Conservation (phyloP, 2,888 invertebrate genomes). For the Allophyes oxyacanthae region DNA sequence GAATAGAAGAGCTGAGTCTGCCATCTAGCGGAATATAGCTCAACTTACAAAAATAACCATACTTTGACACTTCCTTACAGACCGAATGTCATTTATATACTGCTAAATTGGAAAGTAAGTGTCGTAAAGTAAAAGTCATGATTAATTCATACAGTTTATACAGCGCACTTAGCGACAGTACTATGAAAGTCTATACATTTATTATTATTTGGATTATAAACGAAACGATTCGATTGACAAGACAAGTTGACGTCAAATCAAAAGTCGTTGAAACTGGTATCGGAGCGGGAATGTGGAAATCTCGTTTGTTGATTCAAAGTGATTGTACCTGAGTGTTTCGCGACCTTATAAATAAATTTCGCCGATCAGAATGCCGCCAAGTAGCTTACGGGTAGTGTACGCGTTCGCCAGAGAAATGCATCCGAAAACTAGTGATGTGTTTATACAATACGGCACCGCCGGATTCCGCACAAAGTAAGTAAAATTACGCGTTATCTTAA, state of each 20-base stretch:
- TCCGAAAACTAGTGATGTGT: constrained; percentile 91
- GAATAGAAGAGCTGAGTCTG: constrained; percentile 1
- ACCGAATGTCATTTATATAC: constrained; percentile 9
- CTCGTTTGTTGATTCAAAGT: constrained; percentile 85
- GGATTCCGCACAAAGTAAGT: constrained; percentile 95
- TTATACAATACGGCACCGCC: constrained; percentile 95
- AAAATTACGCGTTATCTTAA: constrained; percentile 58
- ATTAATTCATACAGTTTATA: constrained; percentile 1
- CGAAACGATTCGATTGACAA: constrained; percentile 60
- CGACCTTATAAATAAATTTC: constrained; percentile 84
- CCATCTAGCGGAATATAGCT: constrained; percentile 61
- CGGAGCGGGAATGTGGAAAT: constrained; percentile 85
- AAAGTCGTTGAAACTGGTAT: constrained; percentile 65
- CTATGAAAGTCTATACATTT: constrained; percentile 13
- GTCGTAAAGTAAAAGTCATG: no score
- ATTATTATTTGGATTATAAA: constrained; percentile 39
- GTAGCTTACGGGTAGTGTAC: constrained; percentile 91
- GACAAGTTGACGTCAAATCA: constrained; percentile 31
- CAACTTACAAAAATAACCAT: constrained; percentile 20
- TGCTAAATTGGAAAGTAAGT: constrained; percentile 35
- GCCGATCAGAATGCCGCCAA: constrained; percentile 86
- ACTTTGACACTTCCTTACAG: constrained; percentile 35
- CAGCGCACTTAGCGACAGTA: constrained; percentile 24
- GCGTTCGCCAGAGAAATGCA: constrained; percentile 94
- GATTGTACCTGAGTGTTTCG: constrained; percentile 81